Evolutionary conservation across 2,888 invertebrate genomes (phyloP).

Genomic region (Epiblema foenella): DNA sequence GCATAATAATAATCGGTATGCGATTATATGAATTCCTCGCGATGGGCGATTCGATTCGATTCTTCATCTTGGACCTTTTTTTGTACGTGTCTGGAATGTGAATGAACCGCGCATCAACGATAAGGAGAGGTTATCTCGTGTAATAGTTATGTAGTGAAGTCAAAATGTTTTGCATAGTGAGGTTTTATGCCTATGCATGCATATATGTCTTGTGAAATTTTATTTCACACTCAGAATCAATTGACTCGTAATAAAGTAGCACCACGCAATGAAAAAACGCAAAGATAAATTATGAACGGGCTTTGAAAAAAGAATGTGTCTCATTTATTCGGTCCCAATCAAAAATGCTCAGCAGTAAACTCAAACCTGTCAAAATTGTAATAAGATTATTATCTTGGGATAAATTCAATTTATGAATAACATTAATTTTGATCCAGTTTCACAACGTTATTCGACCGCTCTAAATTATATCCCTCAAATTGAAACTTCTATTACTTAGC

Average conservation of each 20-base stretch:
- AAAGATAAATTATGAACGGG: too few relatives aligned
- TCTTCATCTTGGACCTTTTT: conserved; percentile 65
- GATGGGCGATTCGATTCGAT: conserved; percentile 58
- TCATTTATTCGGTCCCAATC: too few relatives aligned
- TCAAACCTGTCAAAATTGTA: neutral
- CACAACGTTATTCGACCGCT: neutral
- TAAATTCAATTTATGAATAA: neutral
- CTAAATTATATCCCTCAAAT: conserved; percentile 13
- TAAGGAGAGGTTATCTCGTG: conserved; percentile 24
- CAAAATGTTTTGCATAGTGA: neutral
- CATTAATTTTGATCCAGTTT: neutral
- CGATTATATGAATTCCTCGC: conserved; percentile 69
- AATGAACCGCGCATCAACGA: conserved; percentile 49
- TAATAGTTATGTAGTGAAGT: conserved; percentile 24
- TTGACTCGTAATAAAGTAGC: too few relatives aligned
- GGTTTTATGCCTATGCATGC: too few relatives aligned
- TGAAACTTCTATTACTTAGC: conserved; percentile 21
- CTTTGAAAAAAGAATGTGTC: too few relatives aligned
- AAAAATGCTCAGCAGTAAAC: neutral
- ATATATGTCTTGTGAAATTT: too few relatives aligned
- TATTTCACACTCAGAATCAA: too few relatives aligned
- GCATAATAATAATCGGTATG: conserved; percentile 73
- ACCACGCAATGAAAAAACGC: too few relatives aligned
- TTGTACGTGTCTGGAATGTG: conserved; percentile 63
- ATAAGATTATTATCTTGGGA: neutral